These are phyloP conservation scores for Empidonax alnorum DNA, from an alignment of 2,113 vertebrate species.

Conservation along the genomic window DNA sequence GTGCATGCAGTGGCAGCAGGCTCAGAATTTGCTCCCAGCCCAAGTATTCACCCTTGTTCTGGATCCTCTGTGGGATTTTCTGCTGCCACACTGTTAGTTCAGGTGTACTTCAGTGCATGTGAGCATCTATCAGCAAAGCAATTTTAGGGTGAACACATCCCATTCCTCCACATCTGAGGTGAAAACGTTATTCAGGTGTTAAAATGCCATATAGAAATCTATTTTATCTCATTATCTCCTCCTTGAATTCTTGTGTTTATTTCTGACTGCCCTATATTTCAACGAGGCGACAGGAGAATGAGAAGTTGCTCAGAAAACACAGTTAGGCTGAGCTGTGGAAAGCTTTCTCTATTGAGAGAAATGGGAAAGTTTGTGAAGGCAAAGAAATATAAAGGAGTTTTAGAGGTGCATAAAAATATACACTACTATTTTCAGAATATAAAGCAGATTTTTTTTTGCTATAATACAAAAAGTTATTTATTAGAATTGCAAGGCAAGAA, in stretches of 20 bases:
- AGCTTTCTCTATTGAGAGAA: not conserved
- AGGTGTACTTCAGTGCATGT: not conserved
- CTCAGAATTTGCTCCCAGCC: not conserved
- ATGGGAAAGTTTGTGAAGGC: not conserved
- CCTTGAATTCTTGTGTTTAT: not conserved
- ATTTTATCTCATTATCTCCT: not conserved
- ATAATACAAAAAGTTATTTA: not conserved
- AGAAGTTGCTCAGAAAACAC: not conserved
- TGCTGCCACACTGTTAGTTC: not conserved
- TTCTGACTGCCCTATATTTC: constrained; percentile 10
- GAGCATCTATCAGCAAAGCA: not conserved
- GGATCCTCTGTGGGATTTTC: not conserved
- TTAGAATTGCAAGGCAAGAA: not conserved
- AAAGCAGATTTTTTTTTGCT: not conserved
- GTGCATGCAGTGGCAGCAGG: rapidly evolving
- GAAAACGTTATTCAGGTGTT: not conserved
- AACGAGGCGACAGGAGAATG: not conserved
- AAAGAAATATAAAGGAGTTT: not conserved
- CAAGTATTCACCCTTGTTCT: not conserved
- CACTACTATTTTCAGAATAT: not conserved
- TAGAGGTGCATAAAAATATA: not conserved
- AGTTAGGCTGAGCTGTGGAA: not conserved
- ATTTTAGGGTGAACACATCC: not conserved
- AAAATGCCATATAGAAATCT: not conserved
- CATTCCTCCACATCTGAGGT: not conserved